A percentile compares a stretch with the other conserved stretches of the same genome.
Evolutionary conservation across 1,140 invertebrate genomes (phyloP).

Genomic region (Philotrypesis tridentata): DNA sequence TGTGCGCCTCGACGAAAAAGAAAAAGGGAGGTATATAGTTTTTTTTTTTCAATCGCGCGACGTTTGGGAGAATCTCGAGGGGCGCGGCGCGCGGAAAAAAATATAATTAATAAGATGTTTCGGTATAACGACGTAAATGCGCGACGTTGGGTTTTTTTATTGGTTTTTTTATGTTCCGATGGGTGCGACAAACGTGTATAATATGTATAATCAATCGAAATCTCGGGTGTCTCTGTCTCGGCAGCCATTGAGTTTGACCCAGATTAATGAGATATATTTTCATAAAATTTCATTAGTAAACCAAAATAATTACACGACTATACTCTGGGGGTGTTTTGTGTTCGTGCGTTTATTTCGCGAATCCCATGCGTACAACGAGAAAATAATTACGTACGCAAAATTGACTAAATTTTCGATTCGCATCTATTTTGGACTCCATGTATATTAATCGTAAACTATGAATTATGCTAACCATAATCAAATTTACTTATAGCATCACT

Average conservation of each 20-base stretch:
- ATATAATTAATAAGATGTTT: conserved; percentile 23
- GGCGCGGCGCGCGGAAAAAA: not conserved
- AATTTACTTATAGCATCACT: too few relatives aligned
- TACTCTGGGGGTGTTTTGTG: too few relatives aligned
- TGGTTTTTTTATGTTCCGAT: conserved; percentile 6
- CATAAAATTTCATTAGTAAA: conserved; percentile 17
- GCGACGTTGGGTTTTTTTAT: conserved; percentile 30
- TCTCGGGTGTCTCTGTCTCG: not conserved
- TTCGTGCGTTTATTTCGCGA: too few relatives aligned
- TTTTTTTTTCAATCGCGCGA: not conserved
- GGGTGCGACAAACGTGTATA: not conserved
- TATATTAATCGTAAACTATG: too few relatives aligned
- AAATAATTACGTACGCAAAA: too few relatives aligned
- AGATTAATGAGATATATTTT: too few relatives aligned
- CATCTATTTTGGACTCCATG: too few relatives aligned
- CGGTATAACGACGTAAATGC: conserved; percentile 12
- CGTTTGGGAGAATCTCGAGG: not conserved
- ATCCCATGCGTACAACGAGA: too few relatives aligned
- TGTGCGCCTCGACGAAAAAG: not conserved
- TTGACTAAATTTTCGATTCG: too few relatives aligned
- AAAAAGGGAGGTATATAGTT: not conserved
- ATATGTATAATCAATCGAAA: conserved; percentile 15
- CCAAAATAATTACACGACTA: not conserved
- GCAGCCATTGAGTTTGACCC: conserved; percentile 21
- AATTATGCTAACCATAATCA: too few relatives aligned